Evolutionary conservation across 2,888 invertebrate genomes (phyloP), one percentile per base, ranked within the genome.

Genomic region (Perizoma affinitatum): DNA sequence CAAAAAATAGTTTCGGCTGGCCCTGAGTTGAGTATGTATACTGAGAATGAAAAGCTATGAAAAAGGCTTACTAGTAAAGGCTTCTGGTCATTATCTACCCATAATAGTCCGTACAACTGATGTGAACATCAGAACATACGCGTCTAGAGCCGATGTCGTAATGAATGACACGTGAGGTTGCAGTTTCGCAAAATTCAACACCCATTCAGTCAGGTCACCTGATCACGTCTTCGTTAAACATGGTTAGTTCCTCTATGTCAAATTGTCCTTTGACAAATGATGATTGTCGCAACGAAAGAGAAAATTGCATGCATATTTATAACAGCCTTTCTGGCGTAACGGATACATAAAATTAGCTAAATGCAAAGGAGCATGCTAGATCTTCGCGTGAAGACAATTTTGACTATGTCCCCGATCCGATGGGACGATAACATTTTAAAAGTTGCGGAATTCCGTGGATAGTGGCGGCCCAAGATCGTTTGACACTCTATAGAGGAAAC

Each of bases 121-220:
- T 33, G 46, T 8, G 9, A 45, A n/a, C 47, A 36, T 36, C 72
- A 67, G 67, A 69, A 71, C 66, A 61, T 67, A 34, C 6, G 42
- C 61, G 66, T n/a, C n/a, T 63, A 5, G 70, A 68, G 64, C 60
- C 70, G 53, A 68, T 69, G 65, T 58, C 60, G 62, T 62, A 74
- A 71, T 54, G 51, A 45, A 50, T 59, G 66, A 61, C 63, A 63
- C 48, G 54, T 58, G 54, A 69, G 63, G 68, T 42, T 68, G 65
- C 63, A 57, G 61, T 55, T 67, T 65, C 59, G 67, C 64, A 67
- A 67, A n/a, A 65, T 43, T 22, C 59, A 60, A 54, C 50, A 41
- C 50, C 43, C 33, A 61, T 41, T 61, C 48, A 60, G 64, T 63
- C 63, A 62, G 65, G 65, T 67, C 46, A 68, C 59, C 63, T 60